Evolutionary conservation across 2,888 invertebrate species (phyloP).

Genomic region (Mesochorus sp.): DNA sequence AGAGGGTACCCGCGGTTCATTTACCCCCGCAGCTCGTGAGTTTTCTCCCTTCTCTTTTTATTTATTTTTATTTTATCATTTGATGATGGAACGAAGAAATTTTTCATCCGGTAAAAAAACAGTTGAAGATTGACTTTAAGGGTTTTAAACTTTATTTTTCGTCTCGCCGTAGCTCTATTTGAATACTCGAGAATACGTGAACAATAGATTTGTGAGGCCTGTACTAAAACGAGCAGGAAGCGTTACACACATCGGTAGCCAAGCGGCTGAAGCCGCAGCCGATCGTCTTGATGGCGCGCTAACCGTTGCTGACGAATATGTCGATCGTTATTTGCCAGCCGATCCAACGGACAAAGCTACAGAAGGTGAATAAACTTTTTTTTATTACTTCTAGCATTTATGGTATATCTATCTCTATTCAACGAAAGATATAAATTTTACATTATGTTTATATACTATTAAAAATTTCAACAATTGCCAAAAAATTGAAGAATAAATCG

Average conservation of each 20-base stretch:
- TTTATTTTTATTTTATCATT: not conserved
- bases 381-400: not conserved
- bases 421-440: too few species aligned
- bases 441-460: too few species aligned
- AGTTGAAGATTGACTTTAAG: not conserved
- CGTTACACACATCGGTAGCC: conserved; percentile 90
- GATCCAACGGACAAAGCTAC: conserved; percentile 85
- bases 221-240: conserved; percentile 92
- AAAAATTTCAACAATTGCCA: too few species aligned
- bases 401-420: too few species aligned
- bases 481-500: too few species aligned
- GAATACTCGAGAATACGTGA: conserved; percentile 90
- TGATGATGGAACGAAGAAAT: not conserved
- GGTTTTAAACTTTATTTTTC: conserved; percentile 49
- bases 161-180: conserved; percentile 87
- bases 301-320: conserved; percentile 90
- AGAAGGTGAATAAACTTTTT: conserved; percentile 83
- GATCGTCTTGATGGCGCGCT: conserved; percentile 90
- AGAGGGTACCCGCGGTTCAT: conserved; percentile 91
- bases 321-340: conserved; percentile 91
- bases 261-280: conserved; percentile 89
- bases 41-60: not conserved
- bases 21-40: conserved; percentile 93
- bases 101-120: not conserved
- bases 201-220: conserved; percentile 85